Evolutionary conservation across 2,888 invertebrate species (phyloP).

Genomic region (Tuberolachnus salignus): DNA sequence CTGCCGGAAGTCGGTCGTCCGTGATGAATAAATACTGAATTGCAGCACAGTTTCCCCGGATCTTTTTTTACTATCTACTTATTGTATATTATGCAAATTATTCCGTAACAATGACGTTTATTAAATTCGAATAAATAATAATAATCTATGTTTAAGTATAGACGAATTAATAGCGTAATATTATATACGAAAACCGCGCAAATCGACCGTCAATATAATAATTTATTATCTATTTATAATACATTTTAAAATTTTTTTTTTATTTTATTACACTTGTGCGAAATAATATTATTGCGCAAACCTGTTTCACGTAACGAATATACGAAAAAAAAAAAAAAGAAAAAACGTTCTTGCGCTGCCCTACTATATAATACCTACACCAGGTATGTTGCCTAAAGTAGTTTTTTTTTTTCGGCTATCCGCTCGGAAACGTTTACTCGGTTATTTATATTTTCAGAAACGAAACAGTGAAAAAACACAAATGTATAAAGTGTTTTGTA

Average conservation of each 20-base stretch:
- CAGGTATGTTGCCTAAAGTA: constrained; percentile 8
- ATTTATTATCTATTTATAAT: constrained; percentile 24
- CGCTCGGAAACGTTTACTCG: constrained; percentile 30
- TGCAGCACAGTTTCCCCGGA: no score
- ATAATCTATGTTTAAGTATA: neutral
- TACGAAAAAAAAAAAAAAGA: neutral
- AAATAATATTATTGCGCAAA: neutral
- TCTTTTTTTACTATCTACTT: no score
- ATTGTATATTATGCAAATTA: no score
- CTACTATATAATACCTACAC: no score
- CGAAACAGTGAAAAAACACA: constrained; percentile 27
- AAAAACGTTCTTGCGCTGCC: neutral
- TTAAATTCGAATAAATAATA: constrained; percentile 25
- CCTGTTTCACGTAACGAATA: constrained; percentile 21
- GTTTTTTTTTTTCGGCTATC: constrained; percentile 46
- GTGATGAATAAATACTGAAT: no score
- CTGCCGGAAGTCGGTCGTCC: no score
- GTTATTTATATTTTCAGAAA: constrained; percentile 28
- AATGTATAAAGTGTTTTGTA: constrained; percentile 14
- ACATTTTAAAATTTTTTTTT: no score
- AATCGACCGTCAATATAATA: neutral
- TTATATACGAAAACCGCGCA: neutral
- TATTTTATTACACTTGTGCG: constrained; percentile 15
- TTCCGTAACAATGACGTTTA: neutral
- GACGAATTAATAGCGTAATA: neutral